Base-by-base conservation (phyloP, 2,888 invertebrate species). In the Caradrina kadenii region DNA sequence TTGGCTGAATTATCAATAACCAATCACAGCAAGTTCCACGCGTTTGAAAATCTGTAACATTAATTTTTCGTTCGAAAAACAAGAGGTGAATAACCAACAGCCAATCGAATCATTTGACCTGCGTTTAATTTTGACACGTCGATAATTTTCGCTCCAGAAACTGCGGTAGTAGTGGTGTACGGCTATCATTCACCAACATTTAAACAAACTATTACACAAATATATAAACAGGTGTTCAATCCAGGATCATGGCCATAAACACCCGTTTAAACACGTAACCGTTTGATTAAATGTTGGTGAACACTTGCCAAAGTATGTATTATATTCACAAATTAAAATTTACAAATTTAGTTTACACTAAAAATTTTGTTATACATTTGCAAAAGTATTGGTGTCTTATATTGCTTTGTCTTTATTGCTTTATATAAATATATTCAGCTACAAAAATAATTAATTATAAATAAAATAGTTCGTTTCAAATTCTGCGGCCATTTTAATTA, bases 251-350 rank as follows among this genome's bases (percentile, higher is more conserved):
- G 2, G 39, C 1, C 39, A 13, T 11, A 13, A 39, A 39, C 39
- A 39, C 11, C 39, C 13, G 39, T 39, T 39, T 39, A 13, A 39
- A 11, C 4, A 11, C 39, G 11, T 45, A 45, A 45, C 45, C 15
- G 45, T 5, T 42, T 42, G 42, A 4, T 45, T 17, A 17, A 45
- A 17, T 45, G 17, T 45, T 45, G 45, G 45, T 45, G 17, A 17
- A 45, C 6, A 45, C 17, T 2, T 17, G 5, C 45, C 45, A 17
- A 48, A 56, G 64, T 45, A 45, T 45, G 64, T 45, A 45, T 45
- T 58, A 61, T 80, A 80, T 80, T 82, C 81, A 83, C 76, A 82
- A 80, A 74, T 54, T 53, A 71, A 71, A 76, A 80, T 81, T 76
- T 79, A 81, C 82, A 82, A 70, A 53, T 71, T 53, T 7, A n/a